Conservation (phyloP, 2,888 invertebrate species). For the Muschampia plurimacula region DNA sequence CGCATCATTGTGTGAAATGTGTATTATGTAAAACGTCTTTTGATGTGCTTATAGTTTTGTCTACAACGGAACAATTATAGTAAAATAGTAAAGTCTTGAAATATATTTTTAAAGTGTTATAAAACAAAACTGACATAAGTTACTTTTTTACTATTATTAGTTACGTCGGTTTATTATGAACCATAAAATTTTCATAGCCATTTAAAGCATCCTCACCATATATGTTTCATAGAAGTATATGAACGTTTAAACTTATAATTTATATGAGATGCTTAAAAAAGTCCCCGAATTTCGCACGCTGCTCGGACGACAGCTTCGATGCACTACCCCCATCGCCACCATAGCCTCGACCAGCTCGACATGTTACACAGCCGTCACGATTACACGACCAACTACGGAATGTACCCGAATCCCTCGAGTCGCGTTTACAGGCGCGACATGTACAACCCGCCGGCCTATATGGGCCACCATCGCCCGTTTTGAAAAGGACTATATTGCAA, state of each 20-base stretch:
- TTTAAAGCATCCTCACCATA: too few species aligned
- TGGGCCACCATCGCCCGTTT: constrained; percentile 80
- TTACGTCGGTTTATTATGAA: too few species aligned
- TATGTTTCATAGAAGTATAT: too few species aligned
- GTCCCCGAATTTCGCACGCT: constrained; percentile 66
- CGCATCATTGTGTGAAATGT: too few species aligned
- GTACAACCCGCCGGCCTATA: constrained; percentile 71
- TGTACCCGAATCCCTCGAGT: constrained; percentile 59
- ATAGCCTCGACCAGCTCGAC: constrained; percentile 80
- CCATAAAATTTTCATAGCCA: too few species aligned
- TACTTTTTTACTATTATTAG: too few species aligned
- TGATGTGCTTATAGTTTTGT: too few species aligned
- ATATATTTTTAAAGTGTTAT: neutral
- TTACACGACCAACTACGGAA: constrained; percentile 67
- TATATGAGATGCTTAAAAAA: constrained; percentile 14
- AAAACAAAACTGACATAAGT: neutral
- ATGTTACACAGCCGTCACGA: constrained; percentile 76
- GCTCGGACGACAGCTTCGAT: constrained; percentile 61
- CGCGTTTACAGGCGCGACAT: constrained; percentile 72
- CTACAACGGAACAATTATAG: too few species aligned
- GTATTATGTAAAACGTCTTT: too few species aligned
- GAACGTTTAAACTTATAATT: neutral
- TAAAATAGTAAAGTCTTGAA: neutral
- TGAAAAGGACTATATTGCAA: constrained; percentile 83
- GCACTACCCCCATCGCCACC: constrained; percentile 78